A percentile compares a stretch with the other conserved stretches of the same genome.
phyloP scores from a whole-genome alignment of 2,888 invertebrate genomes.

The Polietes domitor region DNA sequence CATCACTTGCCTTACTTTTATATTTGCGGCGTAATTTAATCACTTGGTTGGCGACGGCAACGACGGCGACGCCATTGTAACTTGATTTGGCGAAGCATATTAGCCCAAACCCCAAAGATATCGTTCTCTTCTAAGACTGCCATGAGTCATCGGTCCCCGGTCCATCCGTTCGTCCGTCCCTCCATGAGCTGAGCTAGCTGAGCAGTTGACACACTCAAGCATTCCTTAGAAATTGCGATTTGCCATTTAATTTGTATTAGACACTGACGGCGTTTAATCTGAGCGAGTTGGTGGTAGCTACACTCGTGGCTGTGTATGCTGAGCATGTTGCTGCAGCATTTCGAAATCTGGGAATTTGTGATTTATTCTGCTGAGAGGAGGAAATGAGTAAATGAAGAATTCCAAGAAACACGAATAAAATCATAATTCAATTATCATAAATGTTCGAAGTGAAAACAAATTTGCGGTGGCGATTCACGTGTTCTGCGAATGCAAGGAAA shows the following conservation, averaged over 20 bases:
- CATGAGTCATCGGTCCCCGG: not conserved
- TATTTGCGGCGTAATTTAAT: constrained; percentile 30
- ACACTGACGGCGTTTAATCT: not conserved
- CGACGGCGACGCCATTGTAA: not conserved
- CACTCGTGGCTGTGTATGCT: no score
- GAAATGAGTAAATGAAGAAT: constrained; percentile 29
- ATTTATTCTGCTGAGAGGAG: no score
- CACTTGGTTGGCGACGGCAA: not conserved
- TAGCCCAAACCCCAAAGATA: not conserved
- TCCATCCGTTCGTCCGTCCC: no score
- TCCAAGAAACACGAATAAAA: not conserved
- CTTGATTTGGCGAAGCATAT: not conserved
- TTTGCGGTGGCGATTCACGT: not conserved
- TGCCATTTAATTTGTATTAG: constrained; percentile 21
- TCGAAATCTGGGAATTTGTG: no score
- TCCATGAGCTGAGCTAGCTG: not conserved
- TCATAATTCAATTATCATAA: constrained; percentile 11
- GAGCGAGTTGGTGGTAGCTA: not conserved
- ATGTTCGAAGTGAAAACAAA: not conserved
- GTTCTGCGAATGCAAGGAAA: no score
- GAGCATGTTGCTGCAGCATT: no score
- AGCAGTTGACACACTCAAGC: not conserved
- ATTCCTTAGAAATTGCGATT: constrained; percentile 27
- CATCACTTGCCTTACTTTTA: constrained; percentile 4
- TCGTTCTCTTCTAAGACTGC: constrained; percentile 5